Conservation (phyloP, 2,888 invertebrate genomes). For the Aricia artaxerxes region DNA sequence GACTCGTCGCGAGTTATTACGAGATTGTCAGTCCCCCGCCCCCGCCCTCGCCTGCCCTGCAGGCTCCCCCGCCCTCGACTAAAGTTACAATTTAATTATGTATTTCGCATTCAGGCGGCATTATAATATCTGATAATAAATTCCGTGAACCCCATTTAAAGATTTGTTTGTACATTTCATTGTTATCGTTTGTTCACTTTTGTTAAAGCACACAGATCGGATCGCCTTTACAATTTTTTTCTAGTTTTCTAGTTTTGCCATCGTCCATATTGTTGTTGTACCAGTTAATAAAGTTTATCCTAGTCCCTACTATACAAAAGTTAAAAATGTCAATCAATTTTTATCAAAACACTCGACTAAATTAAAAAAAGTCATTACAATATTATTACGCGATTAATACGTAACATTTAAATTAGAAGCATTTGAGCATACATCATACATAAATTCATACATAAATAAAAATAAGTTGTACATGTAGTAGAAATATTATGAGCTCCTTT, state of each 20-base stretch:
- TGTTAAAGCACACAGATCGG: neutral
- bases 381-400: no score
- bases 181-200: neutral
- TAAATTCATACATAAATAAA: no score
- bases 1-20: neutral
- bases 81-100: constrained; percentile 11
- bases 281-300: no score
- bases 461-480: neutral
- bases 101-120: neutral
- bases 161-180: neutral
- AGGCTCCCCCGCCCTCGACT: neutral
- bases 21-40: neutral
- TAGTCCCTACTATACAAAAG: no score
- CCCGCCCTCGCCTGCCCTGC: neutral
- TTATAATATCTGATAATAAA: neutral
- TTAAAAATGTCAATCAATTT: no score
- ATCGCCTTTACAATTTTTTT: no score
- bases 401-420: no score
- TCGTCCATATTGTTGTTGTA: no score
- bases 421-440: no score
- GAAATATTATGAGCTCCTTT: neutral
- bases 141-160: neutral
- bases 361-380: no score
- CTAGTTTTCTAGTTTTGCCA: no score
- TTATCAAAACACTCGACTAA: no score